Conservation (phyloP, 2,113 vertebrate species). For the Cochlearius cochlearius region DNA sequence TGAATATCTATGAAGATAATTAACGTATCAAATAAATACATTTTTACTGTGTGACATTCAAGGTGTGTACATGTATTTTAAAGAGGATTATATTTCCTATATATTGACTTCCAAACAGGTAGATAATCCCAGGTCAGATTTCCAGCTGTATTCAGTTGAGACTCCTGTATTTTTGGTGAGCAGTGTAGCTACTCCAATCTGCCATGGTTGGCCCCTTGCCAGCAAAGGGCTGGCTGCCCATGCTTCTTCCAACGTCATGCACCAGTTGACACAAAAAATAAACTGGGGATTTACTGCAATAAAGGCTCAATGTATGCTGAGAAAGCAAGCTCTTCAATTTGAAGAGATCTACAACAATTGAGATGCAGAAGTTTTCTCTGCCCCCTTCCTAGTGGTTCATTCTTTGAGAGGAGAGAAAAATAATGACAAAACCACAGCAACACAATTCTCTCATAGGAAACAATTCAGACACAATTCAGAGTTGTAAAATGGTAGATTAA, state of each 20-base stretch:
- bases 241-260: background rate
- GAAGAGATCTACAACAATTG: background rate
- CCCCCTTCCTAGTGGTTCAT: background rate
- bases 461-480: background rate
- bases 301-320: background rate
- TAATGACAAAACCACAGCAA: background rate
- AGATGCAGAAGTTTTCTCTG: background rate
- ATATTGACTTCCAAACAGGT: background rate
- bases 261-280: background rate
- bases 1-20: background rate
- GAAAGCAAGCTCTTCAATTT: background rate
- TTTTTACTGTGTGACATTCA: background rate
- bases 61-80: background rate
- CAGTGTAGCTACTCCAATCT: background rate
- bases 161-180: background rate
- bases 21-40: background rate
- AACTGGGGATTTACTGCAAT: background rate
- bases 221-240: background rate
- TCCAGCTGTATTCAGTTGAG: background rate
- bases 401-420: background rate
- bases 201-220: background rate
- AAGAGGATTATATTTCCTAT: background rate
- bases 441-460: background rate
- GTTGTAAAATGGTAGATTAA: background rate
- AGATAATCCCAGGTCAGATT: background rate